These are phyloP conservation scores for Chouioia cunea DNA, from an alignment of 2,888 invertebrate genomes.

Conservation along the genomic window DNA sequence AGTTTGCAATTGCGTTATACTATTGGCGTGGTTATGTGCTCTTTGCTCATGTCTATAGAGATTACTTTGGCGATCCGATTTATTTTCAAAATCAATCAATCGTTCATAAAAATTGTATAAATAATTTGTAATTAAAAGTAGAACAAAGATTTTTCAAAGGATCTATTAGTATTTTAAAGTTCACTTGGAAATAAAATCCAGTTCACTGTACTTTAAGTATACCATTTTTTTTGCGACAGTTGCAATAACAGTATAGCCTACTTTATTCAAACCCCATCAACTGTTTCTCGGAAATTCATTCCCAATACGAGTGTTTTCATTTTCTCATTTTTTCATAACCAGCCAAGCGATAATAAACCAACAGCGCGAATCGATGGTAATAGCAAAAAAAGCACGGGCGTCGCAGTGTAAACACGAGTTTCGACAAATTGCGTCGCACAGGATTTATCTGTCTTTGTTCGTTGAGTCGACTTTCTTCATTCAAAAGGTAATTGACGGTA, in stretches of 20 bases:
- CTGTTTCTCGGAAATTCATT: not conserved
- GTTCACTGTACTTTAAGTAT: not conserved
- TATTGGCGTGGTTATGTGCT: conserved; percentile 10
- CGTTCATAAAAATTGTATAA: conserved; percentile 9
- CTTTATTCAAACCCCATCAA: conserved; percentile 16
- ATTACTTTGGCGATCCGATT: not conserved
- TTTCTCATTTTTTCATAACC: not conserved
- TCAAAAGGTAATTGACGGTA: conserved; percentile 12
- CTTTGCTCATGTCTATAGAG: not conserved
- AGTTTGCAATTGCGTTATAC: conserved; percentile 23
- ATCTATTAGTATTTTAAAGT: no score
- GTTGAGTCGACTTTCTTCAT: conserved; percentile 15
- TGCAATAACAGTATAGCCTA: conserved; percentile 14
- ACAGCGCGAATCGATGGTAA: not conserved
- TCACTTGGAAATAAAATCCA: no score
- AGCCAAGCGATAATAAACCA: conserved; percentile 5
- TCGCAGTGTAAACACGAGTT: not conserved
- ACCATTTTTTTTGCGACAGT: conserved; percentile 2
- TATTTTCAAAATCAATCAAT: not conserved
- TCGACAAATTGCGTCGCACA: conserved; percentile 26
- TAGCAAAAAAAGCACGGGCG: conserved; percentile 4
- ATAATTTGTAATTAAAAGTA: not conserved
- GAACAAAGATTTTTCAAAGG: no score
- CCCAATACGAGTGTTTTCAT: conserved; percentile 8
- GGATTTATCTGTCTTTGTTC: conserved; percentile 39